Conservation (phyloP, 2,113 vertebrate genomes). For the Pipra filicauda region DNA sequence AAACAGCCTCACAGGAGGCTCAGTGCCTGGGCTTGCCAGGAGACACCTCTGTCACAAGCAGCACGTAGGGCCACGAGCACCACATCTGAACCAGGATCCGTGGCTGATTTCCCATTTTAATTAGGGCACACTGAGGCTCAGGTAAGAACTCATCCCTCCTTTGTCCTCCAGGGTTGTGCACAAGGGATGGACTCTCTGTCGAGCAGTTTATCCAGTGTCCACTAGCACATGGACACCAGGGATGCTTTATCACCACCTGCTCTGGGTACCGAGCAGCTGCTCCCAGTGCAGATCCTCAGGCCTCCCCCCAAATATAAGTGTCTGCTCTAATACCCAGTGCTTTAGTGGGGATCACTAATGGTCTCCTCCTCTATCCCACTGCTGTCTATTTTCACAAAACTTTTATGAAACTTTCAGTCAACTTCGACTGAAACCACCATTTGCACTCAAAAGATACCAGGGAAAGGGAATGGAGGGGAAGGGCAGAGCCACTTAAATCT, state of each 20-base stretch:
- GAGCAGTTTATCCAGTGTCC: rapidly evolving
- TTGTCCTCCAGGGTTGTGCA: background rate
- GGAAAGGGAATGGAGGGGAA: background rate
- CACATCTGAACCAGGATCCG: background rate
- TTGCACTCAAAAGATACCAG: background rate
- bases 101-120: rapidly evolving
- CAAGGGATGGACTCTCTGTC: background rate
- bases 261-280: background rate
- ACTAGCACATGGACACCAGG: rapidly evolving
- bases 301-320: background rate
- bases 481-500: background rate
- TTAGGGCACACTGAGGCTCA: background rate
- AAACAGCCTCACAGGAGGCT: background rate
- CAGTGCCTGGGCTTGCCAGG: background rate
- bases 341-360: background rate
- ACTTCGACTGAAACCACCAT: background rate
- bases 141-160: background rate
- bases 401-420: background rate
- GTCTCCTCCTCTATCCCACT: background rate
- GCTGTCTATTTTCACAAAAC: rapidly evolving
- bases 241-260: background rate
- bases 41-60: background rate
- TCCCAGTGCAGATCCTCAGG: background rate
- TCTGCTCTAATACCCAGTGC: background rate
- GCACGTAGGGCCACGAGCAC: background rate